Percentiles rank a stretch among this genome's conserved stretches.
phyloP scores from a whole-genome alignment of 2,113 vertebrate species.

The Hydrochoerus hydrochaeris region DNA sequence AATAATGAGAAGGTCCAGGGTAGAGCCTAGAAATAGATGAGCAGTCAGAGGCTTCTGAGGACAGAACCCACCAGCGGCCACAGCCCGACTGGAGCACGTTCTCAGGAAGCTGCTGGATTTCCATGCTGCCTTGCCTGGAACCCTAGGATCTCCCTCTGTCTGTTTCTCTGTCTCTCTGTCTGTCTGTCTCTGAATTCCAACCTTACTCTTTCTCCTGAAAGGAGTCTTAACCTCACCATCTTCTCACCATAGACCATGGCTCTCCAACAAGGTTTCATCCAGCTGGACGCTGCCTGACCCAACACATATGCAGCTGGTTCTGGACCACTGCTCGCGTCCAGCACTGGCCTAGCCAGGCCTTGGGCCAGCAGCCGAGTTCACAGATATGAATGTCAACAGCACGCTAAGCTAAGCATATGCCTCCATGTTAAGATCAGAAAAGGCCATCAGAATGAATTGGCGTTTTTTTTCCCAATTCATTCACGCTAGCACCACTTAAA shows the following conservation, averaged over 20 bases:
- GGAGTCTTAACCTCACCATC: no score
- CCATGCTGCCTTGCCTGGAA: accelerated
- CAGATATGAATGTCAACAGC: no score
- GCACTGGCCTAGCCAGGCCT: background rate
- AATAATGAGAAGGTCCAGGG: background rate
- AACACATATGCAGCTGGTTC: accelerated
- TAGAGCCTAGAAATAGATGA: background rate
- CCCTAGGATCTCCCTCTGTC: no score
- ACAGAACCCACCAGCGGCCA: accelerated
- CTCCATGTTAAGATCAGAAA: background rate
- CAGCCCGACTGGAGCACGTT: no score
- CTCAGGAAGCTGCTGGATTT: accelerated
- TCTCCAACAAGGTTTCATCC: background rate
- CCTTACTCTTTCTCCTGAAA: background rate
- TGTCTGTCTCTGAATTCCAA: background rate
- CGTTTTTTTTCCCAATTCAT: background rate
- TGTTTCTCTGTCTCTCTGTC: no score
- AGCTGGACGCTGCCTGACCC: no score
- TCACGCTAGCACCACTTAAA: background rate
- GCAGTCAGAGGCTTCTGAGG: no score
- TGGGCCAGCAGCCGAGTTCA: background rate
- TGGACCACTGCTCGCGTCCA: accelerated
- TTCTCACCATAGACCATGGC: accelerated
- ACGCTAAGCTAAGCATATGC: no score
- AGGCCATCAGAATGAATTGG: background rate